Conservation (phyloP, 2,797 vertebrate genomes). For the Megalops cyprinoides region DNA sequence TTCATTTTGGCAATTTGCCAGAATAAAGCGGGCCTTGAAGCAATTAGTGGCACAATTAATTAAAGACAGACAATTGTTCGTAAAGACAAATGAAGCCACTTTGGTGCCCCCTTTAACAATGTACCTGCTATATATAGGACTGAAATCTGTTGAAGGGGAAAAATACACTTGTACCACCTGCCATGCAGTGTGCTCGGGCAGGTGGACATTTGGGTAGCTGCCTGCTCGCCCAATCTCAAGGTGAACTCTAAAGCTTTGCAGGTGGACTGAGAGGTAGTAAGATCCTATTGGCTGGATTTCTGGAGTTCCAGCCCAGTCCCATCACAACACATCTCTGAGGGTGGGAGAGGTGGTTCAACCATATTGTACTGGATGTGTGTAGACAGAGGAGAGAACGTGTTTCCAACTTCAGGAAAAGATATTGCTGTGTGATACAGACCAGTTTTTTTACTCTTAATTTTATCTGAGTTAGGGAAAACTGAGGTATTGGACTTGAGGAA, state of each 20-base stretch:
- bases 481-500: not conserved
- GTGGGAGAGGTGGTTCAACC: not conserved
- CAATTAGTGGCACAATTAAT: conserved; percentile 6
- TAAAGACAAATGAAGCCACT: conserved; percentile 3
- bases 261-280: not conserved
- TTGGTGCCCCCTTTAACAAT: conserved; percentile 1
- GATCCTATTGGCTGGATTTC: not conserved
- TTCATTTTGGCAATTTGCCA: not conserved
- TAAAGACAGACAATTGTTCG: not conserved
- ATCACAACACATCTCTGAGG: not conserved
- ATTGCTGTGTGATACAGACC: not conserved
- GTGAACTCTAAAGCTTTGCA: not conserved
- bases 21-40: not conserved
- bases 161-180: not conserved
- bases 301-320: not conserved
- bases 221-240: not conserved
- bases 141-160: conserved; percentile 4
- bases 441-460: not conserved
- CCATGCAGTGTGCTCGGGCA: not conserved
- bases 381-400: not conserved
- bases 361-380: not conserved
- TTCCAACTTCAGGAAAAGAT: not conserved
- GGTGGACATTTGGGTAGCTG: not conserved
- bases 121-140: conserved; percentile 11
- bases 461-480: not conserved